phyloP scores from a whole-genome alignment of 2,113 vertebrate genomes.

The Bubo bubo region DNA sequence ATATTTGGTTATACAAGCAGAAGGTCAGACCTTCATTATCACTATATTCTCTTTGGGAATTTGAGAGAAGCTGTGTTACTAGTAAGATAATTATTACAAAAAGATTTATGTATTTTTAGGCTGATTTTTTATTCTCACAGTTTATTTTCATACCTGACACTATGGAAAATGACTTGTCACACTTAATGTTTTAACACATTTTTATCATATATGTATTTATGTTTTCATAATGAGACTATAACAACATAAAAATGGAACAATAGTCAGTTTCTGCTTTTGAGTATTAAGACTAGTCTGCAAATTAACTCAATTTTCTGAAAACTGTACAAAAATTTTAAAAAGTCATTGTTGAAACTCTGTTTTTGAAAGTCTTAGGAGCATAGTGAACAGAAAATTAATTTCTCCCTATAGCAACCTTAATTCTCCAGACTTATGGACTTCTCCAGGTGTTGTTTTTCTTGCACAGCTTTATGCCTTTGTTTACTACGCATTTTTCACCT shows the following conservation, averaged over 20 bases:
- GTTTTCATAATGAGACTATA: background rate
- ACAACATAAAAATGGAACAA: background rate
- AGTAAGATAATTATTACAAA: background rate
- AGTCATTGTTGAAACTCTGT: background rate
- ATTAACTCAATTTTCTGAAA: background rate
- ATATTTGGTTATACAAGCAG: background rate
- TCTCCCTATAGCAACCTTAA: background rate
- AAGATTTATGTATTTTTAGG: background rate
- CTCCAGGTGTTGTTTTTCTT: background rate
- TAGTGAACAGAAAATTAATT: background rate
- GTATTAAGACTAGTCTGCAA: background rate
- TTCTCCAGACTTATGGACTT: background rate
- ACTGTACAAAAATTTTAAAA: background rate
- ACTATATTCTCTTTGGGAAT: background rate
- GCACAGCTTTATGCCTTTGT: background rate
- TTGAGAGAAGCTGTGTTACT: background rate
- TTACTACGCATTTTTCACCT: background rate
- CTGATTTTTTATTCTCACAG: background rate
- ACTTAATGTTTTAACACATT: background rate
- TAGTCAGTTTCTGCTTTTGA: background rate
- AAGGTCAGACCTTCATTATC: conserved; percentile 19
- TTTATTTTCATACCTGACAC: background rate
- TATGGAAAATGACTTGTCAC: background rate
- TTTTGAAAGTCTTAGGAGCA: background rate
- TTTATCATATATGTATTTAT: background rate